Base-by-base conservation (phyloP, 2,113 vertebrate genomes). In the Percina caprodes region DNA sequence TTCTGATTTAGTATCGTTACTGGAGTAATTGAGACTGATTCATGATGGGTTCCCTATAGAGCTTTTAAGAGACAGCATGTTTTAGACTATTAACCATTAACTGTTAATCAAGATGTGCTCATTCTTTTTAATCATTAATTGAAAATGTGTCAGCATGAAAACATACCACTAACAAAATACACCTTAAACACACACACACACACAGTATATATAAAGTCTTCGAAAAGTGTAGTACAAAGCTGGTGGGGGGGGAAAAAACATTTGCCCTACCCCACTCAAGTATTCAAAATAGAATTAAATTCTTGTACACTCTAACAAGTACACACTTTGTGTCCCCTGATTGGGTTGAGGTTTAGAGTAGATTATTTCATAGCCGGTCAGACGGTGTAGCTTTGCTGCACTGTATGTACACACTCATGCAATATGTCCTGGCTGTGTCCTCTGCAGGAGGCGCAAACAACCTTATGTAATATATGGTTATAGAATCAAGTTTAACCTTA, bases 381-480 rank as follows among this genome's bases (percentile, higher is more conserved):
- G 51, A 30, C 39, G 4, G n/a, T 3, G 8, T 51, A 15, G 30
- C 18, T 15, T 66, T 59, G 51, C 71, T 52, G 24, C 30, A 42
- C 26, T 49, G 26, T 76, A 48, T 42, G 2, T 65, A 56, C 60
- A 45, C 74, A 60, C 15, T 26, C 14, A 4, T 45, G 21, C 26
- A 5, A 11, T 4, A 26, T 11, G 26, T 23, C 46, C 58, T 2
- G 3, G 51, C 46, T 49, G 23, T 14, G 45, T 63, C 45, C 42
- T 63, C 33, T 30, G 18, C 60, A 54, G 33, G 13, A 59, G 45
- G 1, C 11, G 18, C 60, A 79, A 61, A 71, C 26, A 23, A 3
- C 62, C 49, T 88, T 89, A 82, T 74, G 66, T 86, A 91, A 89
- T 73, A 55, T n/a, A 63, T 45, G 42, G 21, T 82, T 78, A 49